Evolutionary conservation across 2,797 vertebrate genomes (phyloP).

Genomic region (Lateolabrax maculatus): DNA sequence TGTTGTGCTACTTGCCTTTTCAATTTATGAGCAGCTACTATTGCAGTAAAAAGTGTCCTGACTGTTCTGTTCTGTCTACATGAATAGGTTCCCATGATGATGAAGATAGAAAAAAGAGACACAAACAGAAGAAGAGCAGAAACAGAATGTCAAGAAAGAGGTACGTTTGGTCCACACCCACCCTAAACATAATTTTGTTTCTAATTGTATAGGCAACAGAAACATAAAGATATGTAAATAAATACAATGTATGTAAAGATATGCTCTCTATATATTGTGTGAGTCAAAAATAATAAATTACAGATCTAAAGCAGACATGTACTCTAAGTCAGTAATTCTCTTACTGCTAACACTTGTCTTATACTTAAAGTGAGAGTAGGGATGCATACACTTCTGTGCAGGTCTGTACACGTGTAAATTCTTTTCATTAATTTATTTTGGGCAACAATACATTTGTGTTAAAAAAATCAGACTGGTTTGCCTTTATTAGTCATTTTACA

Average conservation of each 20-base stretch:
- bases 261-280: background rate
- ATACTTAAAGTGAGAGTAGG: background rate
- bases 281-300: background rate
- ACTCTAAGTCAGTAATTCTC: background rate
- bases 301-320: background rate
- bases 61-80: background rate
- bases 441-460: background rate
- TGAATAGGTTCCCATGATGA: slow-evolving; percentile 60
- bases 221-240: background rate
- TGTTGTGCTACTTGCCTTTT: background rate
- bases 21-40: background rate
- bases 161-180: slow-evolving; percentile 30
- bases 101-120: slow-evolving; percentile 56
- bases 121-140: slow-evolving; percentile 74
- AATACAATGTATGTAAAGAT: background rate
- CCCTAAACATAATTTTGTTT: background rate
- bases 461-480: background rate
- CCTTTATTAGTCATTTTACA: background rate
- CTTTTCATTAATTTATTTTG: background rate
- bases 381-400: background rate
- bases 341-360: background rate
- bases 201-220: background rate
- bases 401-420: background rate
- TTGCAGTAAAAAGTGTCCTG: background rate
- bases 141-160: slow-evolving; percentile 78